Base-by-base conservation (phyloP, 2,888 invertebrate species). In the Drepanosiphum platanoidis region DNA sequence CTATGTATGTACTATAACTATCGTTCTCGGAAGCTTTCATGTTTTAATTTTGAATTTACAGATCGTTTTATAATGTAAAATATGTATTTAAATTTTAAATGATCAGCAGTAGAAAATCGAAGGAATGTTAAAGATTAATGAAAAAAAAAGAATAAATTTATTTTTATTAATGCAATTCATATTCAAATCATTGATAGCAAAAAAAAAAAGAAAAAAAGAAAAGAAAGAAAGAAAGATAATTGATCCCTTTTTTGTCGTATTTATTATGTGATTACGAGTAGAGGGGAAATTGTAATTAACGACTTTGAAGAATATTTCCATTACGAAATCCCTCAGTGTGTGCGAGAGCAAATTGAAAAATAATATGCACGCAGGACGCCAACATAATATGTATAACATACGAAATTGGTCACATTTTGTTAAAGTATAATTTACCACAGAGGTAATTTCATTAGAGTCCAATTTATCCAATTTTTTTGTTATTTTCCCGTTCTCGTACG, bases 121-220 rank as follows among this genome's bases (percentile, higher is more conserved):
- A 30, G 4, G 39, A 42, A 78, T 1, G 64, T 27, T 7, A 30
- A 22, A 30, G 13, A 30, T 39, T 77, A 36, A 64, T 15, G 13
- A 78, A 78, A 78, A 8, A 78, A 78, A 78, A 64, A 30, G 30
- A 78, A 64, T 78, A 64, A 42, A 64, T 78, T 42, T 64, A 5
- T n/a, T 64, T n/a, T 64, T 27, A 64, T 32, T 42, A 9, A 39
- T 8, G 30, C 8, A 1, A 22, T 78, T 66, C 64, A 3, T 66
- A 68, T 79, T 79, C n/a, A 68, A 66, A 46, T 46, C 15, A 78
- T 66, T 34, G 1, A 13, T 46, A n/a, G 4, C 22, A 79, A 79
- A 46, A 32, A 58, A 39, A 39, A 13, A 79, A 46, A 32, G 36
- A 39, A 39, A 13, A 79, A 79, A 46, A 32, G 36, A 39, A 39